These are phyloP conservation scores for Aphis gossypii DNA, from an alignment of 1,140 invertebrate genomes.

Conservation along the genomic window DNA sequence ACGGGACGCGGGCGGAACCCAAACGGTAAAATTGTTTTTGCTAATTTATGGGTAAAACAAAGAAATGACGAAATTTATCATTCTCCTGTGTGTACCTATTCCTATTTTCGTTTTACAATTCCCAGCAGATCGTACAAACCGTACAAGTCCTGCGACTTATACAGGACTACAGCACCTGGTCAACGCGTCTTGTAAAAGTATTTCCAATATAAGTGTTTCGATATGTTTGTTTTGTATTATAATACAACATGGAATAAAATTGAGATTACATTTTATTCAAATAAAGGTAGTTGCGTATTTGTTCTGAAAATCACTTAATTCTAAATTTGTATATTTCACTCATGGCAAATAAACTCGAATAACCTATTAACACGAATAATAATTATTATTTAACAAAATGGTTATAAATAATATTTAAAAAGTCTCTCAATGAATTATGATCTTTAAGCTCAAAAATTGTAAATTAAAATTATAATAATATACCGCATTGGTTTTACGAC, in stretches of 20 bases:
- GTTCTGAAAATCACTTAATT: not conserved
- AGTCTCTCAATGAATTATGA: not conserved
- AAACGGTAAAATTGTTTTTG: not conserved
- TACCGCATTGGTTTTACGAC: not conserved
- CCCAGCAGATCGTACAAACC: not conserved
- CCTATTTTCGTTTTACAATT: constrained; percentile 16
- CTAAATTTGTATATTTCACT: not conserved
- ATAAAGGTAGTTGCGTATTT: not conserved
- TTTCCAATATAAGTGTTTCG: not conserved
- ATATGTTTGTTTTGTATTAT: not conserved
- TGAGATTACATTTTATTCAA: not conserved
- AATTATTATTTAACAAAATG: not conserved
- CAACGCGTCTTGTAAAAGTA: not conserved
- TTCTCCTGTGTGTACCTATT: constrained; percentile 31
- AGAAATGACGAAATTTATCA: constrained; percentile 40
- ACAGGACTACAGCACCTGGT: not conserved
- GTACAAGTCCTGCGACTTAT: not conserved
- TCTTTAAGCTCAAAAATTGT: too few species aligned
- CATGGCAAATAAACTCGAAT: not conserved
- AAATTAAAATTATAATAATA: not conserved
- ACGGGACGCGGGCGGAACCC: not conserved
- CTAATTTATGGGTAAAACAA: constrained; percentile 35
- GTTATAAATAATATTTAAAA: not conserved
- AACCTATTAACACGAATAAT: not conserved
- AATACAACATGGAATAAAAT: not conserved